Percentiles rank a stretch among this genome's conserved stretches.
Conservation (phyloP, 2,113 vertebrate species). For the Odontophorus gujanensis region DNA sequence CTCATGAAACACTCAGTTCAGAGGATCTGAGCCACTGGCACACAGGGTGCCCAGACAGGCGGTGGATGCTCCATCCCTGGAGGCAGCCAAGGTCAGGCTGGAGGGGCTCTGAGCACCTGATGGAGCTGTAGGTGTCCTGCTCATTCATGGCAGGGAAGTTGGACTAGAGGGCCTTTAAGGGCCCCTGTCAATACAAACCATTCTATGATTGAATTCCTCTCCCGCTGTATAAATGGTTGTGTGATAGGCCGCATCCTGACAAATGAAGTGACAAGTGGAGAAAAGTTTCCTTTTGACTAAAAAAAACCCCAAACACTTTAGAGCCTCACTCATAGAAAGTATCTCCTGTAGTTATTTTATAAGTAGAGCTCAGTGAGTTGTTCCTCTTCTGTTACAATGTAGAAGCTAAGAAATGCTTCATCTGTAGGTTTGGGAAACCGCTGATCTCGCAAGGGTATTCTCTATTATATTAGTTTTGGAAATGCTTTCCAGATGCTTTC, state of each 20-base stretch:
- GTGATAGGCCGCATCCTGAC: neutral
- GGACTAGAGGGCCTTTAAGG: too few relatives aligned
- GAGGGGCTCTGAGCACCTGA: too few relatives aligned
- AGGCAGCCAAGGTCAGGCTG: too few relatives aligned
- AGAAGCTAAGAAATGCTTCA: neutral
- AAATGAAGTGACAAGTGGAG: neutral
- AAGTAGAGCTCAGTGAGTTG: neutral
- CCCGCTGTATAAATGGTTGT: neutral
- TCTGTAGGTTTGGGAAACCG: neutral
- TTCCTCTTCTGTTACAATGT: neutral
- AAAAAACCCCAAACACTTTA: neutral
- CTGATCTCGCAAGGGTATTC: neutral
- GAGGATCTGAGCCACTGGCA: neutral
- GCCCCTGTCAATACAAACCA: too few relatives aligned
- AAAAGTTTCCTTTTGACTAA: neutral
- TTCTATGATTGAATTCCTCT: neutral
- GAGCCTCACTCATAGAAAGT: neutral
- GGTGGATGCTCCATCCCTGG: too few relatives aligned
- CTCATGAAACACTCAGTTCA: neutral
- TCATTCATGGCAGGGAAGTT: too few relatives aligned
- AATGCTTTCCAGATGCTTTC: neutral
- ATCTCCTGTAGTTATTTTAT: neutral
- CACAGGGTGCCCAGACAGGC: too few relatives aligned
- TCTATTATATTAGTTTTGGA: neutral
- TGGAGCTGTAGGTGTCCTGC: too few relatives aligned